Percentiles rank a stretch among this genome's conserved stretches.
phyloP scores from a whole-genome alignment of 23 tunicate genomes.

The Halocynthia aurantium region DNA sequence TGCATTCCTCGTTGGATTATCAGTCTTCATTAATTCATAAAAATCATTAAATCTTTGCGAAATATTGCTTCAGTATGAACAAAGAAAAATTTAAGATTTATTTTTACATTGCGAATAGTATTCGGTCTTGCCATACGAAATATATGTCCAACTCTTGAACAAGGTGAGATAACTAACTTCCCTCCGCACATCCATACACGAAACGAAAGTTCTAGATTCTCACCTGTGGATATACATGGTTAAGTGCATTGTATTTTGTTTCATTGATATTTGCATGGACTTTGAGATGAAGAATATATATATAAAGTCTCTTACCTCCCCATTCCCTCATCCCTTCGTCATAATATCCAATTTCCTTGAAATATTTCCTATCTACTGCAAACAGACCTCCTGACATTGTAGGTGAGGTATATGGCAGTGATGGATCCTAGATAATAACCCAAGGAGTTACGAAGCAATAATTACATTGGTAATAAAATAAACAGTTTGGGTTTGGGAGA shows the following conservation, averaged over 20 bases:
- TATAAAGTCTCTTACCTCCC: conserved; percentile 36
- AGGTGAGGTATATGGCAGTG: conserved; percentile 47
- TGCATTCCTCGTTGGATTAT: conserved; percentile 24
- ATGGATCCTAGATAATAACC: conserved; percentile 24
- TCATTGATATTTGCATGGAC: neutral
- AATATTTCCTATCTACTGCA: conserved; percentile 46
- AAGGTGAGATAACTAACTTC: conserved; percentile 38
- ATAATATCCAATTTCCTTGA: conserved; percentile 53
- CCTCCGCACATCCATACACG: conserved; percentile 93
- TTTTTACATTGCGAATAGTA: conserved; percentile 7
- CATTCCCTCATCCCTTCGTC: conserved; percentile 84
- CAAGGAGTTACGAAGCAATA: neutral
- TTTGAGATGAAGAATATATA: neutral
- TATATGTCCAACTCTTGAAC: conserved; percentile 61
- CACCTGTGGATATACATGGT: conserved; percentile 24
- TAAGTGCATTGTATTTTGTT: neutral
- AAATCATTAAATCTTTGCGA: no score
- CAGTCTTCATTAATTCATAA: neutral
- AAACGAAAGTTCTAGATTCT: conserved; percentile 65
- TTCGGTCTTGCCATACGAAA: conserved; percentile 56
- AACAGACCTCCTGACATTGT: conserved; percentile 74
- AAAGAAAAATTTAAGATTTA: no score
- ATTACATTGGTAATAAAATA: neutral
- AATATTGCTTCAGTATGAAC: no score
- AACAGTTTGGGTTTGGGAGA: no score